These are phyloP conservation scores for Ceratoteleas bidentatus DNA, from an alignment of 1,140 invertebrate genomes.

Conservation along the genomic window DNA sequence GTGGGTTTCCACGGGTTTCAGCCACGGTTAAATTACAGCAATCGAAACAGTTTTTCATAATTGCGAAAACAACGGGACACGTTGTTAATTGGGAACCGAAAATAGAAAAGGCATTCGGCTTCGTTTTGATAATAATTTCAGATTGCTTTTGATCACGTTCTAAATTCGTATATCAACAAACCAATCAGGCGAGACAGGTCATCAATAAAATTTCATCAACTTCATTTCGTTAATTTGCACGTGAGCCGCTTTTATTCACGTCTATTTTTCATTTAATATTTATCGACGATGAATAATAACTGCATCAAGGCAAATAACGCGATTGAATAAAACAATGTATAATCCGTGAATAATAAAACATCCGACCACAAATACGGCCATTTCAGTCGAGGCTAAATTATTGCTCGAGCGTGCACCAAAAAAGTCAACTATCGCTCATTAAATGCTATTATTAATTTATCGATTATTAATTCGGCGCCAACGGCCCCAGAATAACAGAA, in stretches of 20 bases:
- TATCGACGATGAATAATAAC: not conserved
- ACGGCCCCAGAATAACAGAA: slow-evolving; percentile 9
- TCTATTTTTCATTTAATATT: not conserved
- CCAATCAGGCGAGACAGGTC: not conserved
- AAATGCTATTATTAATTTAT: slow-evolving; percentile 24
- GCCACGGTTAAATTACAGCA: not conserved
- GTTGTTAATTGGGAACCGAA: too few relatives aligned
- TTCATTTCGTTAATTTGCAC: not conserved
- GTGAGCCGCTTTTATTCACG: not conserved
- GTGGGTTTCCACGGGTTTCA: not conserved
- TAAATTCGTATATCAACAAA: too few relatives aligned
- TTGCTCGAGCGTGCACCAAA: slow-evolving; percentile 1
- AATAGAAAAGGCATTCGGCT: too few relatives aligned
- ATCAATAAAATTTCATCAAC: not conserved
- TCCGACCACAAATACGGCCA: not conserved
- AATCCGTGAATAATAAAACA: not conserved
- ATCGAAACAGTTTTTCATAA: not conserved
- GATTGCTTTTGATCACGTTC: too few relatives aligned
- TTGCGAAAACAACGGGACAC: too few relatives aligned
- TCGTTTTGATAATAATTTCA: too few relatives aligned
- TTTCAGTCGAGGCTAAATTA: not conserved
- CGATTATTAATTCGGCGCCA: slow-evolving; percentile 28
- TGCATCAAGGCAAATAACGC: not conserved
- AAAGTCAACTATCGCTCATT: slow-evolving; percentile 13
- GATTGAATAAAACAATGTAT: not conserved